Base-by-base conservation (phyloP, 2,888 invertebrate genomes). In the Aelia acuminata region DNA sequence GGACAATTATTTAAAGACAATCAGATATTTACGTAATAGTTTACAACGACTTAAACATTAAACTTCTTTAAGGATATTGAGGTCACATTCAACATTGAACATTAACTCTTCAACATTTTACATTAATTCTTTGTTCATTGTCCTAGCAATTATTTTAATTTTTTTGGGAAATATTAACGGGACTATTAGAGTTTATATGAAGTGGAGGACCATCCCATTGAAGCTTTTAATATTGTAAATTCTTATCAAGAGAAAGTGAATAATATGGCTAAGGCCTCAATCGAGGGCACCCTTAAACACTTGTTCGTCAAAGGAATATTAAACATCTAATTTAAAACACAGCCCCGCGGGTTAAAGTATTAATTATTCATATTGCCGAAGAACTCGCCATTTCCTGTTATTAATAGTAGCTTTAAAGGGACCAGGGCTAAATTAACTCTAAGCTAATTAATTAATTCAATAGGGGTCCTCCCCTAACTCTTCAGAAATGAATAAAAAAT, bases 231-330 rank as follows among this genome's bases (percentile, higher is more conserved):
- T 80, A 80, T 43, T 80, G 80, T 80, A 80, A 80, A 39, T 80
- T 80, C n/a, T 47, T 43, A 80, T 43, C 80, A 43, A 47, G 80
- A 47, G 80, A 47, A 80, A n/a, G 43, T 80, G 80, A 80, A 80
- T 80, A 80, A 80, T 80, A 80, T 43, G 80, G n/a, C 43, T 80
- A 80, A 43, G 43, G 43, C 80, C 43, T 43, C 43, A 80, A 80
- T 80, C 43, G 43, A 80, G 80, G 80, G 43, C 80, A 13, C 43
- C 80, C n/a, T 43, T 80, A 80, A 80, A 80, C 80, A 80, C 80
- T 80, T 80, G 43, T 47, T 80, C 80, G 80, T n/a, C 39, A 80
- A 80, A 80, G 80, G 80, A 80, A 80, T 80, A 80, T 80, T 80
- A 80, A 80, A 80, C 43, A 80, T 39, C 80, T 43, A 80, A 47